Base-by-base conservation (phyloP, 2,888 invertebrate species). In the Chymomyza fuscimana region DNA sequence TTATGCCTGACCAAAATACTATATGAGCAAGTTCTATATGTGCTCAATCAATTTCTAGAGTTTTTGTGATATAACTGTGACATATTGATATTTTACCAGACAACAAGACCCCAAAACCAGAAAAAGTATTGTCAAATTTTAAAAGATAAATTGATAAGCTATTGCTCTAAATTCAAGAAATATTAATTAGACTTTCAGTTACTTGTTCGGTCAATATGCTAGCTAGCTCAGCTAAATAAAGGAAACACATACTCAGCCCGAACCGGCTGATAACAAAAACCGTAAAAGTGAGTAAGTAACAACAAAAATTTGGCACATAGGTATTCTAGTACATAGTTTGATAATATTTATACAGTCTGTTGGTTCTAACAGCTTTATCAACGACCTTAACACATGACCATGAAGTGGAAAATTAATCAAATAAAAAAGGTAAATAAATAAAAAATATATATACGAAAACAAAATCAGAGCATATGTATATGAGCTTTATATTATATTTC, bases 381-480 rank as follows among this genome's bases (percentile, higher is more conserved):
- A 58, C 79, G 79, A 83, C 74, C 82, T 69, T 73, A 74, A 46
- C 77, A 71, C 73, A 79, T 84, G 86, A 77, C 88, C 88, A 73
- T 86, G 84, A 76, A 73, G 67, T 59, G 56, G 40, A 52, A 61
- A 71, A 73, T 74, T 78, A 86, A 83, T 87, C 74, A 76, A 80
- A 66, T 69, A 22, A 51, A 60, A 60, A 15, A 54, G 54, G 54
- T 22, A 19, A 54, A 56, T 29, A 61, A 46, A 60, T 32, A 25
- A 40, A 40, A 52, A 32, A 52, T n/a, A 63, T 51, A 63, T 51
- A 15, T 56, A 5, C 15, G 58, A 58, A 69, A 29, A 72, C 22
- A 4, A 22, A 54, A 54, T 7, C 16, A 19, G 54, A 15, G 54
- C 9, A 54, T 16, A 54, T 54, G 15, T 19, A 54, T n/a, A 54